Evolutionary conservation across 1,140 invertebrate species (phyloP), one percentile per base, ranked within the genome.

Genomic region (Acromyrmex charruanus): DNA sequence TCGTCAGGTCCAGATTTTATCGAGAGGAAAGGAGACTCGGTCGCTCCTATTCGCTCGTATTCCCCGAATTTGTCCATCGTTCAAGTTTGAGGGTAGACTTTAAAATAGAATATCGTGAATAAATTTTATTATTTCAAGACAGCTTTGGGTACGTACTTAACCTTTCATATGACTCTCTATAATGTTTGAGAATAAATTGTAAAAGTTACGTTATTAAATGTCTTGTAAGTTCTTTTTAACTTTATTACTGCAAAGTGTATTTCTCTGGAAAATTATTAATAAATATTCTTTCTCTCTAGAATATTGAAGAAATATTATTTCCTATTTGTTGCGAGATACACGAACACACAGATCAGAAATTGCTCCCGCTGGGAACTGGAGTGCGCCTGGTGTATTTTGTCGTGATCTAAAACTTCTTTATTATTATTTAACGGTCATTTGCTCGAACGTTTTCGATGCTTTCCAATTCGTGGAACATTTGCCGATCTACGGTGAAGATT

Each of bases 1-100:
- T 82, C 80, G 55, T 65, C 51, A 61, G 77, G 66, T 87, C 25
- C 72, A 77, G 87, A 90, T 91, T 91, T 90, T 88, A 84, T 84
- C 84, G 44, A n/a, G 53, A 66, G 39, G 77, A 84, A 81, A 79
- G 63, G 87, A 82, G 87, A 75, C 59, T 58, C 39, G 16, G n/a
- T 65, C 65, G 55, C 58, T 28, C 63, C 25, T 75, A 49, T 16
- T 77, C 55, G 72, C 39, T 44, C 44, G 25, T 53, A n/a, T 44
- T 12, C 39, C 0, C 9, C 12, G 10, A 80, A 21, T 55, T 44
- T 21, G 10, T 49, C 18, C 53, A 10, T 61, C 35, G 3, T 80
- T 49, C 14, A n/a, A 49, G 16, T n/a, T 82, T 39, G 21, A 39
- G 10, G 0, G 0, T 44, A 14, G 7, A 59, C 14, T 82, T 58